A percentile compares a stretch with the other conserved stretches of the same genome.
These are phyloP conservation scores for Julus scanicus DNA, from an alignment of 2,888 invertebrate genomes.

Conservation along the genomic window DNA sequence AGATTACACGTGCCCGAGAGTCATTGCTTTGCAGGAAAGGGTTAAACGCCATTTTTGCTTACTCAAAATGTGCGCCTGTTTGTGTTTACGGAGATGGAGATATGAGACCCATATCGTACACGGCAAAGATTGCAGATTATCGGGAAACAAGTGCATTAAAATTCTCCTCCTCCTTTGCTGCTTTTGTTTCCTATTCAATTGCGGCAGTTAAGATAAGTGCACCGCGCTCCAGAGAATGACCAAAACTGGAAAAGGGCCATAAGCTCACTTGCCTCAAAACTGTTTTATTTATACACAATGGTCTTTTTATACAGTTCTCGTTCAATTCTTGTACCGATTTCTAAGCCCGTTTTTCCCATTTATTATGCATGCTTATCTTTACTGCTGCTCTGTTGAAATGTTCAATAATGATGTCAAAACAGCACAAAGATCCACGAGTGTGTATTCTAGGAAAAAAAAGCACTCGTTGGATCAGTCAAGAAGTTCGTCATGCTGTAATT, in stretches of 20 bases:
- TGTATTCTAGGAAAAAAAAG: background rate
- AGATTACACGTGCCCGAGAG: background rate
- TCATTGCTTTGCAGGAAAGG: background rate
- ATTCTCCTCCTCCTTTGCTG: background rate
- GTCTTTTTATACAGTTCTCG: constrained; percentile 27
- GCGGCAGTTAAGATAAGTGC: constrained; percentile 34
- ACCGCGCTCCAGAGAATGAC: constrained; percentile 22
- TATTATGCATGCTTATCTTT: constrained; percentile 39
- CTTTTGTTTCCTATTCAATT: constrained; percentile 32
- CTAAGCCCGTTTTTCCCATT: constrained; percentile 16
- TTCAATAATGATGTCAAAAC: constrained; percentile 32
- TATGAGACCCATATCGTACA: background rate
- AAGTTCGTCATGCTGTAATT: background rate
- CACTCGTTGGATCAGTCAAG: background rate
- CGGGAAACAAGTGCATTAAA: constrained; percentile 13
- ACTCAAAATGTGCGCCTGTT: background rate
- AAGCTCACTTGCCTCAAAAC: constrained; percentile 5
- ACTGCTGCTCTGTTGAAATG: constrained; percentile 18
- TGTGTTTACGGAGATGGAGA: background rate
- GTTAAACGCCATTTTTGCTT: constrained; percentile 27
- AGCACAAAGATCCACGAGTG: constrained; percentile 9
- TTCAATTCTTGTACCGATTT: constrained; percentile 12
- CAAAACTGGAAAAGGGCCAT: constrained; percentile 35
- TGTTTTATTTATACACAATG: constrained; percentile 3
- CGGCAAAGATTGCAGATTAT: constrained; percentile 12